These are phyloP conservation scores for Mesocricetus auratus DNA, from an alignment of 2,113 vertebrate species.

Conservation along the genomic window DNA sequence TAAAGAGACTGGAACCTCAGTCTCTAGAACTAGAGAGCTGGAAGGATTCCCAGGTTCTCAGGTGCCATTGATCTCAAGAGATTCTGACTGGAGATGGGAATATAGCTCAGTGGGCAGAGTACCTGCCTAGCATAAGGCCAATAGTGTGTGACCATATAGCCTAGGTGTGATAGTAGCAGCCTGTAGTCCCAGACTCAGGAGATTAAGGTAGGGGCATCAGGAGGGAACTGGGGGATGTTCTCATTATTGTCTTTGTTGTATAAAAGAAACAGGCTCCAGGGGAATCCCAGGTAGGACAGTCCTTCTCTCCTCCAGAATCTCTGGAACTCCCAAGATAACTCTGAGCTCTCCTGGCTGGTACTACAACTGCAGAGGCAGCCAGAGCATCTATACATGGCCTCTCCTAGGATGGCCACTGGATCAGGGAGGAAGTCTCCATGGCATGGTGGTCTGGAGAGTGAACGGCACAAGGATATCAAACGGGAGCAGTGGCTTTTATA, in stretches of 20 bases:
- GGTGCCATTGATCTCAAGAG: neutral
- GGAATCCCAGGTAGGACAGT: neutral
- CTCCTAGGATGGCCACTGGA: neutral
- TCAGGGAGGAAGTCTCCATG: neutral
- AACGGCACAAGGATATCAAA: neutral
- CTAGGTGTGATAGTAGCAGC: fast-evolving
- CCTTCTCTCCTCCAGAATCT: neutral
- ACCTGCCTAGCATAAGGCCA: neutral
- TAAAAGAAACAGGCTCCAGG: neutral
- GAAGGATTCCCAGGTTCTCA: neutral
- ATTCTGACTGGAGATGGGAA: neutral
- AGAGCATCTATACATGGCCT: neutral
- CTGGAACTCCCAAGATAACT: neutral
- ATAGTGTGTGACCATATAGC: neutral
- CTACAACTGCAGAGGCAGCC: neutral
- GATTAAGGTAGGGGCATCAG: neutral
- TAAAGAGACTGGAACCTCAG: neutral
- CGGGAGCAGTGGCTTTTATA: neutral
- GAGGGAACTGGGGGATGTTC: neutral
- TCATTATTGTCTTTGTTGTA: neutral
- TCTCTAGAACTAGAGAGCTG: neutral
- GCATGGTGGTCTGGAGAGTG: neutral
- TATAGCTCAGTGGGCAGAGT: neutral
- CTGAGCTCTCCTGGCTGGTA: neutral
- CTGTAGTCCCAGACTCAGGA: neutral